Base-by-base conservation (phyloP, 1,140 invertebrate genomes). In the Drosophila nannoptera region DNA sequence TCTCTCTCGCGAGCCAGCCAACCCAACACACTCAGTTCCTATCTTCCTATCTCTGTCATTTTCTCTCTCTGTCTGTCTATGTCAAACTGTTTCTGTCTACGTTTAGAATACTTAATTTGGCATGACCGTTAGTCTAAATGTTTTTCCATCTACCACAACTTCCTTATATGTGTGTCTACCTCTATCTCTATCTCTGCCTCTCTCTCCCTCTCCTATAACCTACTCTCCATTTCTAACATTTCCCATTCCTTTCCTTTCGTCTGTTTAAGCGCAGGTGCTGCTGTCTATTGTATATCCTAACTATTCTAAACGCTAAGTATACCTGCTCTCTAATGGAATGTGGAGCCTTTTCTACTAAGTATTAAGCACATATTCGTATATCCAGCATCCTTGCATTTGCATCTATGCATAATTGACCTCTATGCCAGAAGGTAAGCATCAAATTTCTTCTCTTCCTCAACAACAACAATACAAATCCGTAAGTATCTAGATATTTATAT, bases 41-140 rank as follows among this genome's bases (percentile, higher is more conserved):
- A 12, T 12, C n/a, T 12, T 46, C 52, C 22, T 22, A 22, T 71
- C 12, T 64, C 48, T 52, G 22, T 22, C 22, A 22, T 22, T 22
- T 2, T 61, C 32, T 60, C 48, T 58, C 53, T 49, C 22, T 50
- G 16, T 46, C 8, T 59, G n/a, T 40, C 4, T 46, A n/a, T 53
- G 52, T 64, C 40, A 53, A 12, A 42, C 4, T 61, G 8, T 61
- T 9, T 61, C 42, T 68, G 38, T 60, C 60, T 67, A 75, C 73
- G 61, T 78, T 70, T 83, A 83, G 73, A 59, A 63, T 80, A 74
- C 80, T 74, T 83, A 46, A 83, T 80, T 86, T 83, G 81, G 80
- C 80, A 83, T 83, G 80, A 80, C 69, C 61, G 80, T 84, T 83
- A 78, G 78, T 80, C 73, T 83, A 84, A 77, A 76, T 80, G 77